Percentiles rank a stretch among this genome's conserved stretches.
These are phyloP conservation scores for Chamaea fasciata DNA, from an alignment of 2,113 vertebrate species.

Conservation along the genomic window DNA sequence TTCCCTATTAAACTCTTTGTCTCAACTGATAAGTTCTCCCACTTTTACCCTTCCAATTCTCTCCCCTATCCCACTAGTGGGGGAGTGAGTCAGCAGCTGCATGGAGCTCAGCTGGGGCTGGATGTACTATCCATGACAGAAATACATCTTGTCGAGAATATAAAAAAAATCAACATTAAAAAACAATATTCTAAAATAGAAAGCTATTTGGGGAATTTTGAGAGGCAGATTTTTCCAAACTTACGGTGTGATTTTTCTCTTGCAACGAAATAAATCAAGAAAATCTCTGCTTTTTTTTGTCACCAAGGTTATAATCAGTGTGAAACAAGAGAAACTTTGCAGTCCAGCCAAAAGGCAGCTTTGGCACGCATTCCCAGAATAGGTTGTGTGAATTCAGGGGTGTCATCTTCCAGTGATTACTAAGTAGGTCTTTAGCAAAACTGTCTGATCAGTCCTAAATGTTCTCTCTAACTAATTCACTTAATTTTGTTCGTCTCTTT, in stretches of 20 bases:
- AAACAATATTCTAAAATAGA: not conserved
- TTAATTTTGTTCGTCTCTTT: not conserved
- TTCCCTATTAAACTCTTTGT: not conserved
- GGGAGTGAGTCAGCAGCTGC: fast-evolving
- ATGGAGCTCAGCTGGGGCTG: not conserved
- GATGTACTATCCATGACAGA: not conserved
- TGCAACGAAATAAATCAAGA: not conserved
- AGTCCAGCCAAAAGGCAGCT: not conserved
- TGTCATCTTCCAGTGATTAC: not conserved
- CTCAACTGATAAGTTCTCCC: not conserved
- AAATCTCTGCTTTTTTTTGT: not conserved
- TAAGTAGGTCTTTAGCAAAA: not conserved
- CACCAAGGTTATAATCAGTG: not conserved
- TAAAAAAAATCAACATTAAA: not conserved
- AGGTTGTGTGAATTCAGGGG: not conserved
- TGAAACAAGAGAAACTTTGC: not conserved
- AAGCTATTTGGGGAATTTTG: not conserved
- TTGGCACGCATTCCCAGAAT: not conserved
- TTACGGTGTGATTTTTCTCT: not conserved
- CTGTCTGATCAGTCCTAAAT: not conserved
- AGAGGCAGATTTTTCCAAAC: not conserved
- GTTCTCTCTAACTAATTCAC: not conserved
- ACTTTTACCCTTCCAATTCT: not conserved
- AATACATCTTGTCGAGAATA: not conserved
- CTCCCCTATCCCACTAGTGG: fast-evolving